Evolutionary conservation across 2,888 invertebrate species (phyloP), one percentile per base, ranked within the genome.

Genomic region (Trichogramma dendrolimi): DNA sequence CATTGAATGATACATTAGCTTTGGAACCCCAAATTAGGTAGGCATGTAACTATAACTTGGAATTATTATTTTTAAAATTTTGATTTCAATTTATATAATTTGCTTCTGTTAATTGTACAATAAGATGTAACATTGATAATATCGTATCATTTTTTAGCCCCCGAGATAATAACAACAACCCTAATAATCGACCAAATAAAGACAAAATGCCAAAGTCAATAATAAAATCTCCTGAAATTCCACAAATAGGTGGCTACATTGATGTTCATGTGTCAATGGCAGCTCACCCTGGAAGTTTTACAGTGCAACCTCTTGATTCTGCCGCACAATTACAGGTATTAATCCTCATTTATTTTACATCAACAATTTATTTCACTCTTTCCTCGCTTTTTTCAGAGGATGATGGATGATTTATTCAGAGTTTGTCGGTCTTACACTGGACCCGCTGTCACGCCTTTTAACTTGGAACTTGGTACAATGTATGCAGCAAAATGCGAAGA

Each of bases 181-280:
- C 73, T 58, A 74, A 75, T 10, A 57, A 64, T 2, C 64, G 58
- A 55, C 41, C 65, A 6, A 49, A 57, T 6, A 42, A 61, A 3
- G 44, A 62, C 27, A 64, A 44, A 1, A 58, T 58, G 10, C 50
- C 57, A 1, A 58, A 55, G 2, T 53, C 56, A 7, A 43, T 55
- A 4, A 68, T 83, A 42, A 72, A 72, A 47, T 75, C 76, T 14
- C 83, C 84, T 2, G 63, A 63, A 8, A 75, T 85, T 38, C 82
- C 84, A 4, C 67, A 70, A 2, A 69, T 79, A 49, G 86, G 84
- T 4, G 79, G 82, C 4, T 87, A 83, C 72, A 88, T 90, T 72
- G 87, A 90, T 72, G 87, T 92, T n/a, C 84, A 85, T 71, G 82
- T 92, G 60, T 85, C 89, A 0, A 86, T 89, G 81, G 89, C 90